Percentiles rank a stretch among this genome's conserved stretches.
These are phyloP conservation scores for Rhopalosiphum nymphaeae DNA, from an alignment of 2,888 invertebrate species.

Conservation along the genomic window DNA sequence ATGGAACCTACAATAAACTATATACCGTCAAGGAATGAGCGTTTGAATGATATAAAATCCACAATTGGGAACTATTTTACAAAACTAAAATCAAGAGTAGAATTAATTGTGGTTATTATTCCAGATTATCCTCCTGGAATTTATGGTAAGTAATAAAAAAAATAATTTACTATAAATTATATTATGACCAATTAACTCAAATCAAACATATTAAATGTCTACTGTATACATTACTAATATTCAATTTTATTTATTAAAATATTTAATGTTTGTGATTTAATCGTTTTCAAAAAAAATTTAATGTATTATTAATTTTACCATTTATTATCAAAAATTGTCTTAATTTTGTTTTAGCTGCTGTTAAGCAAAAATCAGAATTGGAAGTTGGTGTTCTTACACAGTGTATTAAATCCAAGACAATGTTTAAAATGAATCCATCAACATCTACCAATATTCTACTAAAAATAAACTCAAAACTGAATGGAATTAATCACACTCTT, in stretches of 20 bases:
- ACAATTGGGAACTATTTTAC: neutral
- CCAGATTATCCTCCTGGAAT: constrained; percentile 39
- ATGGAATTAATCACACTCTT: constrained; percentile 81
- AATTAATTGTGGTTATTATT: constrained; percentile 49
- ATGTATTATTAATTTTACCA: constrained; percentile 30
- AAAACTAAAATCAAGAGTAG: neutral
- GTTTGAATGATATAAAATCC: neutral
- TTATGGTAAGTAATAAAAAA: constrained; percentile 39
- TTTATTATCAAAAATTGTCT: constrained; percentile 15
- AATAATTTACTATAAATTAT: neutral
- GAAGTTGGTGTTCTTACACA: constrained; percentile 79
- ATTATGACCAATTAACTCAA: neutral
- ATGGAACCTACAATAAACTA: neutral
- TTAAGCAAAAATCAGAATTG: constrained; percentile 80
- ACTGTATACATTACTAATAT: neutral
- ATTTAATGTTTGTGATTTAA: constrained; percentile 14
- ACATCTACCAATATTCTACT: constrained; percentile 81
- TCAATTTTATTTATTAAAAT: neutral
- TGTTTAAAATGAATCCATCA: constrained; percentile 72
- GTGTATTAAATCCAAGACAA: constrained; percentile 76
- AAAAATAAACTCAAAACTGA: constrained; percentile 85
- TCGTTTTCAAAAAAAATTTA: constrained; percentile 67
- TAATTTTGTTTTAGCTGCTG: constrained; percentile 70
- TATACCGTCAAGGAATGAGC: too few species aligned
- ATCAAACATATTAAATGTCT: neutral